phyloP scores from a whole-genome alignment of 2,888 invertebrate species.

The Zaprionus obscuricornis region DNA sequence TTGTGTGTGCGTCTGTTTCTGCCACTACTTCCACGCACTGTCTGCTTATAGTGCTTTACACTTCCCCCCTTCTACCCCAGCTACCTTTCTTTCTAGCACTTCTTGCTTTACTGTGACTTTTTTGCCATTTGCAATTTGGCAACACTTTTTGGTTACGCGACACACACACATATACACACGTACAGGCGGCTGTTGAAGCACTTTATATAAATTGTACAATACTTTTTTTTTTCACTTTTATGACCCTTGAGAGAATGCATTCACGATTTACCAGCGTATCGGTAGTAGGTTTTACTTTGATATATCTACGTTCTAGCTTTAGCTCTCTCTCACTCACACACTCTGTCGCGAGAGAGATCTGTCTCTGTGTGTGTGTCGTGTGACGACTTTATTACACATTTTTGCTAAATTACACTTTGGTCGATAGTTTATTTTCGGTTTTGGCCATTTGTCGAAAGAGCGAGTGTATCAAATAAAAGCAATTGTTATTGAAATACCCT shows the following conservation, averaged over 20 bases:
- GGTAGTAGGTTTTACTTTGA: too few relatives aligned
- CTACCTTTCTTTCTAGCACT: constrained; percentile 12
- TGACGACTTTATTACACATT: constrained; percentile 66
- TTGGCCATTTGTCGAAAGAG: constrained; percentile 49
- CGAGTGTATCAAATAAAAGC: constrained; percentile 21
- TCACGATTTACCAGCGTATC: constrained; percentile 47
- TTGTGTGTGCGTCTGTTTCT: too few relatives aligned
- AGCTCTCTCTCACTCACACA: constrained; percentile 23
- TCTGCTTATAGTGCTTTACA: too few relatives aligned
- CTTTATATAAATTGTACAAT: constrained; percentile 76
- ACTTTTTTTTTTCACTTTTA: constrained; percentile 57
- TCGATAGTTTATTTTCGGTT: constrained; percentile 66
- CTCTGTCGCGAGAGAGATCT: constrained; percentile 6
- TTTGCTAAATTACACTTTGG: constrained; percentile 78
- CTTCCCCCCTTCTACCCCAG: not conserved
- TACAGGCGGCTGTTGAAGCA: constrained; percentile 54
- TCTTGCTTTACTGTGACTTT: constrained; percentile 1
- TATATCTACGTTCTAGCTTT: constrained; percentile 58
- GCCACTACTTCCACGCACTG: constrained; percentile 62
- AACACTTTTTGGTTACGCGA: constrained; percentile 74
- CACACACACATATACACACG: too few relatives aligned
- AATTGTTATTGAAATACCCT: constrained; percentile 32
- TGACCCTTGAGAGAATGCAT: constrained; percentile 69
- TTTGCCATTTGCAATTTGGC: constrained; percentile 71
- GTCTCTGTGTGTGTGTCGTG: constrained; percentile 2